Base-by-base conservation (phyloP, 2,113 vertebrate species). In the Cololabis saira region DNA sequence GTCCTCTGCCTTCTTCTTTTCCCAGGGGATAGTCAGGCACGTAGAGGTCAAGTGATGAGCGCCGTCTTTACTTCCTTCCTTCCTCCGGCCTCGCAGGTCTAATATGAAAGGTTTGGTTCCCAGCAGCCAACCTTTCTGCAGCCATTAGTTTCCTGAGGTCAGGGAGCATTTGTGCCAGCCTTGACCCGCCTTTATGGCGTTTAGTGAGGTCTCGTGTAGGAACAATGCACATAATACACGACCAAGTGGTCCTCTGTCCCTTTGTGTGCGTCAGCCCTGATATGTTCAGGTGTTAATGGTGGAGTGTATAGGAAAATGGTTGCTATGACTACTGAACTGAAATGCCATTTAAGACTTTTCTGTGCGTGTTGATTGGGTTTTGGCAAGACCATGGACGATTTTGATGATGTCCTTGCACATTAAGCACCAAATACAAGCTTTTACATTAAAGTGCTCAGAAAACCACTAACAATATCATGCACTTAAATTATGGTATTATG, bases 41-140 rank as follows among this genome's bases (percentile, higher is more conserved):
- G 42, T 13, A 74, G 65, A 90, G 86, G 87, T 90, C 89, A 91
- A 87, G 53, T 83, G 77, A 74, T 7, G 19, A 58, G 50, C 61
- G 37, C n/a, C 17, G 18, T 61, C 76, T 76, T 69, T 14, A 14
- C 21, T 67, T 58, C 19, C 67, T 51, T 77, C 58, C 55, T 71
- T 55, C 7, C 45, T 65, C 61, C 50, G 45, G 49, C 41, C 52
- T 41, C 51, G 40, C 47, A 55, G 63, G 8, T 67, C 72, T 78
- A 47, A 67, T 56, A 64, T 59, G 30, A 15, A 55, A 14, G 54
- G 52, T 54, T 59, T 69, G 47, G 76, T 66, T 77, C 55, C 41
- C 24, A 52, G 30, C 22, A 27, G 30, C 50, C 18, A 2, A 33
- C 21, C 19, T 14, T 8, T 37, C 30, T 52, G 18, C 21, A 6